Percentiles rank a stretch among this genome's conserved stretches.
These are phyloP conservation scores for Tuta absoluta DNA, from an alignment of 2,888 invertebrate genomes.

Conservation along the genomic window DNA sequence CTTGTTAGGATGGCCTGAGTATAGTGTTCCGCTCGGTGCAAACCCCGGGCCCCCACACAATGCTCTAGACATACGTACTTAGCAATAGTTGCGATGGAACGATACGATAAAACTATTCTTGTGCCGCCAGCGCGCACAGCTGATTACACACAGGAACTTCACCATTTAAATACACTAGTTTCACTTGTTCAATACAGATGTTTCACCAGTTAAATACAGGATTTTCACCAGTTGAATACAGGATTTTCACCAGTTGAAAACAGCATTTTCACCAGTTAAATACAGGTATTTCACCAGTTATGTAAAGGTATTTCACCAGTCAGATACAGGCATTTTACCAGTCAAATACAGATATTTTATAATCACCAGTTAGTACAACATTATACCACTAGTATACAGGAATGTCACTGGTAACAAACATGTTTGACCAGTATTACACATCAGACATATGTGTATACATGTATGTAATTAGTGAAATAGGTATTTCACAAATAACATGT, in stretches of 20 bases:
- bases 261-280: neutral
- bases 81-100: constrained; percentile 50
- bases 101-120: constrained; percentile 75
- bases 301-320: neutral
- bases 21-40: constrained; percentile 41
- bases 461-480: too few species aligned
- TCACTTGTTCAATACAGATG: too few species aligned
- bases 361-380: neutral
- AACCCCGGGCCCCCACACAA: constrained; percentile 51
- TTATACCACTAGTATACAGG: neutral
- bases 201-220: neutral
- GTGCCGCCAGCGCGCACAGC: neutral
- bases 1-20: too few species aligned
- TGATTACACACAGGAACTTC: neutral
- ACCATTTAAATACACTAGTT: too few species aligned
- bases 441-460: too few species aligned
- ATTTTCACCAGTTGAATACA: neutral
- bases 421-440: constrained; percentile 34
- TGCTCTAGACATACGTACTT: constrained; percentile 51
- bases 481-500: too few species aligned
- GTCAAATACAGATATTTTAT: too few species aligned
- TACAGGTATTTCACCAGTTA: neutral
- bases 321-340: too few species aligned
- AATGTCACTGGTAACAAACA: neutral
- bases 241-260: neutral